Conservation (phyloP, 2,888 invertebrate species). For the Agrochola litura region DNA sequence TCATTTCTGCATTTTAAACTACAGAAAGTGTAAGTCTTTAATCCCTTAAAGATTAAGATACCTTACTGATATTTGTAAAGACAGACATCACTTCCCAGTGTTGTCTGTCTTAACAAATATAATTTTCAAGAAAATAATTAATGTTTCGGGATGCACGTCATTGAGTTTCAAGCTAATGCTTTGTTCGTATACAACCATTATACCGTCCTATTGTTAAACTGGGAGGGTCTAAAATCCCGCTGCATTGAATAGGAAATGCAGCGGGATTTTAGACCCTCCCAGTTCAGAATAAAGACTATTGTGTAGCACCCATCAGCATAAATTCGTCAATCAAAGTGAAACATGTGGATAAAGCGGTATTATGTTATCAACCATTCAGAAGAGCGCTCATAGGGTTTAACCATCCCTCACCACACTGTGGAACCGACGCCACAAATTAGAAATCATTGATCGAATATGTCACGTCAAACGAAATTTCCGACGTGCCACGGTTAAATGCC, state of each 20-base stretch:
- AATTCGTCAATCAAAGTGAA: background rate
- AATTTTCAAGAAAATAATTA: background rate
- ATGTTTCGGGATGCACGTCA: too few species aligned
- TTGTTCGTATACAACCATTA: background rate
- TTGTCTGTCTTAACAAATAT: background rate
- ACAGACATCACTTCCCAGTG: too few species aligned
- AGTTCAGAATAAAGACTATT: background rate
- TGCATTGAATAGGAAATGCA: background rate
- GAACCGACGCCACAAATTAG: conserved; percentile 26
- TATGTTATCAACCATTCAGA: background rate
- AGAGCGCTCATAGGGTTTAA: background rate
- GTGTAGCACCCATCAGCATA: background rate
- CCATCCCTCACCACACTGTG: background rate
- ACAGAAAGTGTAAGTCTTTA: background rate
- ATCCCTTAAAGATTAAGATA: too few species aligned
- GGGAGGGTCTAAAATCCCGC: background rate
- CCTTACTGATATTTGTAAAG: too few species aligned
- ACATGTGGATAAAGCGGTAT: background rate
- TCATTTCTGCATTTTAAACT: background rate
- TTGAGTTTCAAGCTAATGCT: too few species aligned
- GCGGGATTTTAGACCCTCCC: too few species aligned
- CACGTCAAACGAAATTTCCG: conserved; percentile 16
- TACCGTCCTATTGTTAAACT: background rate
- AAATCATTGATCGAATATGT: conserved; percentile 27
- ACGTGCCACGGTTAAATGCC: background rate